Evolutionary conservation across 1,140 invertebrate species (phyloP), one percentile per base, ranked within the genome.

Genomic region (Lordiphosa mommai): DNA sequence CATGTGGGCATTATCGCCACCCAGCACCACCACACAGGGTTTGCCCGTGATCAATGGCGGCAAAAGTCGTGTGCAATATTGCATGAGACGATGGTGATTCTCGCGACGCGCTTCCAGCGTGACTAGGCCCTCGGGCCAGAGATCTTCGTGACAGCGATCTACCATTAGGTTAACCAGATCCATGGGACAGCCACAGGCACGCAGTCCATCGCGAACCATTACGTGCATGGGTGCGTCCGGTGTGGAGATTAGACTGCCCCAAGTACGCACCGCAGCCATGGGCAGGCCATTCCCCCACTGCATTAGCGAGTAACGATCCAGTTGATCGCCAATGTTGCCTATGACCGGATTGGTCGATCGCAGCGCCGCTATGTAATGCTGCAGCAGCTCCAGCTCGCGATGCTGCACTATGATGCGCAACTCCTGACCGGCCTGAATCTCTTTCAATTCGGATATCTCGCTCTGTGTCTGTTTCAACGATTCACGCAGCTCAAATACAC

Each of bases 161-260:
- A 77, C 40, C 47, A 82, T 44, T 12, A 53, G 4, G 9, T 72
- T 76, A 4, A 77, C 20, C 13, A 84, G 8, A 13, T 72, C 56
- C 67, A 84, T 55, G 1, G 76, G 76, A 12, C 76, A 82, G 14
- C 72, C 40, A 13, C 55, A 44, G 20, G 38, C 44, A 0, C 61
- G 59, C 29, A 82, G 36, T 0, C 55, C 57, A 27, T 77, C 58
- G 0, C 77, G 40, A 10, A 82, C 61, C 32, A 57, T 58, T 14
- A 61, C 20, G 10, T 68, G 66, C 67, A 84, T 60, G 4, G 59
- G 33, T 0, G 10, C 41, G 30, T 84, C 72, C 16, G 77, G 77
- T 0, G 76, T 84, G 4, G 77, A 84, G 47, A 84, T 61, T 1
- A 82, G 41, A 10, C 72, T 76, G 44, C 77, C 77, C 77, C 77